Evolutionary conservation across 2,888 invertebrate genomes (phyloP), one percentile per base, ranked within the genome.

Genomic region (Caenorhabditis auriculariae): DNA sequence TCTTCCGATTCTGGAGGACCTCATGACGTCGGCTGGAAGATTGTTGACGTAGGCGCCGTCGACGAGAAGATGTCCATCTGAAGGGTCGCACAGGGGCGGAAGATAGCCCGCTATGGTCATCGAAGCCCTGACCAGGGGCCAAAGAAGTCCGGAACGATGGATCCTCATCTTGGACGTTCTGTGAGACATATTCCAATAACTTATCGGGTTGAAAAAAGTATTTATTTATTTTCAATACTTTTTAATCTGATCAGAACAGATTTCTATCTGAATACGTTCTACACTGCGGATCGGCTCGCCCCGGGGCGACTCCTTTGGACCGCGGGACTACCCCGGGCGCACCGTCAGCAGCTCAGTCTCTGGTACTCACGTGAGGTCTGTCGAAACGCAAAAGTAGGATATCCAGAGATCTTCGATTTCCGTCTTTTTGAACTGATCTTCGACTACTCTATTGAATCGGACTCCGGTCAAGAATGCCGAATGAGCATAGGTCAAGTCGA

Each of bases 31-130:
- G 93, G 96, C 96, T 89, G 98, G 98, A 83, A 98, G 88, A 87
- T 98, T 98, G 89, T 98, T 98, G 87, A 94, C 93, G 88, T 98
- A 98, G 86, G 98, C 98, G 85, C 98, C 98, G 87, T 99, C 98
- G 86, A 99, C 88, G 81, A 98, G 88, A 82, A 95, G 89, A 87
- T 98, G 96, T 82, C 95, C 96, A 87, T 98, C 96, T 83, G 88
- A 87, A 54, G 96, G 96, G 87, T 98, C 96, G 87, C 96, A 98
- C 82, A 98, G 87, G 71, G 96, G 96, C 81, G 96, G 96, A 89
- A 98, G 91, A 87, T 95, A 96, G 82, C 96, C 95, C 28, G 63
- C 93, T 82, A 98, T 89, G 77, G 94, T 93, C 96, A 96, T 96
- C 86, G 94, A 94, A 77, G 93, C 91, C 85, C 98, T 89, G 83